Evolutionary conservation across 2,113 vertebrate genomes (phyloP), one percentile per base, ranked within the genome.

Genomic region (Chunga burmeisteri): DNA sequence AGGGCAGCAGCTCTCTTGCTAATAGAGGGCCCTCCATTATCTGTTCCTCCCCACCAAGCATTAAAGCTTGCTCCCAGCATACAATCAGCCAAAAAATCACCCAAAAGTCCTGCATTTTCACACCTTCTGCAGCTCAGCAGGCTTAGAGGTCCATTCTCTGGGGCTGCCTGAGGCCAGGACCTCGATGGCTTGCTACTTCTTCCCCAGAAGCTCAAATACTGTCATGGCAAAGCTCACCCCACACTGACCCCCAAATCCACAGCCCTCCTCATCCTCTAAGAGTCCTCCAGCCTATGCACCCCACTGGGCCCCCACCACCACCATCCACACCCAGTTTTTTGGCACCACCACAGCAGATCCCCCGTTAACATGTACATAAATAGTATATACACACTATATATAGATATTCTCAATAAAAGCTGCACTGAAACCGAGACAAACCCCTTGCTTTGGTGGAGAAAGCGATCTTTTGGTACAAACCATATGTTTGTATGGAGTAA

Each of bases 341-440:
- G 63, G 32, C 40, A 26, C 30, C 15, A 9, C 67, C 13, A 8
- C 52, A 53, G 56, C 27, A 59, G 38, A n/a, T 90, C 21, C 11
- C 13, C 7, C 1, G 1, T 52, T 32, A 58, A 34, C 8, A 7
- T 26, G 4, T 30, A 11, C 14, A 14, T 14, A 46, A 16, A 14
- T 0, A 12, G 8, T 3, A 4, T 29, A 49, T 29, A 25, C 1
- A 20, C 7, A 3, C 14, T 3, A 11, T 15, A 7, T 4, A 29
- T 22, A 18, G 0, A 9, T 6, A 27, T 46, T 18, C 42, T 50
- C 4, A 36, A 7, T 11, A 67, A 71, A 83, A 66, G 5, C 6
- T 1, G 0, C 17, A 6, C 10, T 36, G 22, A 66, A 50, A 42
- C 25, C 32, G 23, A 49, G 29, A 23, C 18, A 65, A 73, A 20